These are phyloP conservation scores for Solenopsis invicta DNA, from an alignment of 1,140 invertebrate genomes.

Conservation along the genomic window DNA sequence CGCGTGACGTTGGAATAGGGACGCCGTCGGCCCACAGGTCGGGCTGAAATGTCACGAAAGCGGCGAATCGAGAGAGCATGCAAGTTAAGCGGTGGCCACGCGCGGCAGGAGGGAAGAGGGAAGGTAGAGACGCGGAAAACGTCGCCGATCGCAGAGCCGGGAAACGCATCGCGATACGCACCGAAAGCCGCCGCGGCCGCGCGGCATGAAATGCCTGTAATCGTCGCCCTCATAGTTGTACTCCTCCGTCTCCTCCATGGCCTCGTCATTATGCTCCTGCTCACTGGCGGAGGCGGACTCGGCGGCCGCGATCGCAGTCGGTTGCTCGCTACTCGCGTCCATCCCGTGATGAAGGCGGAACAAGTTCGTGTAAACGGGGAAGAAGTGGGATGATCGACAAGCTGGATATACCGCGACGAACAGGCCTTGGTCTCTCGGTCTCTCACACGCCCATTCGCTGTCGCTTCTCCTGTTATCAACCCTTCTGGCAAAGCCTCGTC, in stretches of 20 bases:
- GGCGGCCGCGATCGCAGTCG: constrained; percentile 50
- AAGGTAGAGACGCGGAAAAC: background rate
- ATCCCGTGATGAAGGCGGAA: constrained; percentile 55
- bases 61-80: background rate
- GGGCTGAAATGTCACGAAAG: background rate
- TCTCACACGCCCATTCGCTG: constrained; percentile 68
- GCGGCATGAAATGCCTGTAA: constrained; percentile 84
- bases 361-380: background rate
- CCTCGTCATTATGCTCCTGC: constrained; percentile 83
- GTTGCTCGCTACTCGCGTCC: constrained; percentile 79
- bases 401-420: background rate
- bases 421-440: background rate
- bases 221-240: constrained; percentile 84
- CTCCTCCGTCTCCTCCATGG: constrained; percentile 83
- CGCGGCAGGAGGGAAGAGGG: background rate
- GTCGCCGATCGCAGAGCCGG: background rate
- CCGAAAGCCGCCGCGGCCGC: constrained; percentile 85
- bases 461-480: background rate
- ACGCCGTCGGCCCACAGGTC: background rate
- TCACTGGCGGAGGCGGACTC: constrained; percentile 74
- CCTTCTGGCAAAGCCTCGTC: constrained; percentile 34
- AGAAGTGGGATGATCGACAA: constrained; percentile 12
- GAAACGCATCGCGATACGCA: constrained; percentile 67
- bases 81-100: background rate
- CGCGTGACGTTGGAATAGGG: background rate